Percentiles rank a stretch among this genome's conserved stretches.
Evolutionary conservation across 2,113 vertebrate genomes (phyloP).

Genomic region (Vidua macroura): DNA sequence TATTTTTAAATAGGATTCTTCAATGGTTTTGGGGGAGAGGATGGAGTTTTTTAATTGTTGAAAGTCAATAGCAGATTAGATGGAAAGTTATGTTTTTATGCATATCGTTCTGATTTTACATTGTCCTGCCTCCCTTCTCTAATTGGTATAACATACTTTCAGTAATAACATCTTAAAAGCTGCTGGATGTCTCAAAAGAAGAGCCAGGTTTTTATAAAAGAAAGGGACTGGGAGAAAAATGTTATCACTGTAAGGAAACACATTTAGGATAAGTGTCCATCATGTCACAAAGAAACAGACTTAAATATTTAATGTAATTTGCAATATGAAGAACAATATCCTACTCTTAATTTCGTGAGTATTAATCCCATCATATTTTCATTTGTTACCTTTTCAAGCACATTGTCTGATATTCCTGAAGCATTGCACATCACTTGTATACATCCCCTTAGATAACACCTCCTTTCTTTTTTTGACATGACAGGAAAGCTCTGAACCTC

Average conservation of each 20-base stretch:
- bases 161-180: neutral
- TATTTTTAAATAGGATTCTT: neutral
- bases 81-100: neutral
- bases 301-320: neutral
- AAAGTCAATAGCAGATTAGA: neutral
- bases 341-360: neutral
- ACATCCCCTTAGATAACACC: neutral
- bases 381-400: neutral
- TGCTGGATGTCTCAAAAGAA: neutral
- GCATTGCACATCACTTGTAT: neutral
- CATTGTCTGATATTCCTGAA: neutral
- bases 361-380: neutral
- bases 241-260: neutral
- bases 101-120: neutral
- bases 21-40: neutral
- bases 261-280: neutral
- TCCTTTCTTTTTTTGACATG: neutral
- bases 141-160: neutral
- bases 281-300: neutral
- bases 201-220: neutral
- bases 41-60: neutral
- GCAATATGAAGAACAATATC: neutral
- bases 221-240: neutral
- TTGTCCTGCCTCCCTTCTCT: neutral
- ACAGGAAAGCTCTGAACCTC: neutral